Evolutionary conservation across 2,888 invertebrate species (phyloP).

Genomic region (Xanthorhoe designata): DNA sequence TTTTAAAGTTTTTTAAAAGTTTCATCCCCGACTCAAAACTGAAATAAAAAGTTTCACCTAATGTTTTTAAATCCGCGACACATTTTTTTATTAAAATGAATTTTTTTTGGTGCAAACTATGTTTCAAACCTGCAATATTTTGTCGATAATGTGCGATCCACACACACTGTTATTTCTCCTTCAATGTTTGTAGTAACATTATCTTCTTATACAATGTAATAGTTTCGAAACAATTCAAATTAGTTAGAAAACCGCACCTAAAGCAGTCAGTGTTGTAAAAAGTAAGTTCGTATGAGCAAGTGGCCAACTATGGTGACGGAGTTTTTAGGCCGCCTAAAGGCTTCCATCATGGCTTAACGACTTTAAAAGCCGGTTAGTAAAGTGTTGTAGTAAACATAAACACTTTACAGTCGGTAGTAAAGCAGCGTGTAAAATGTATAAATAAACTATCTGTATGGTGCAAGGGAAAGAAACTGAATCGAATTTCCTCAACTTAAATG

Average conservation of each 20-base stretch:
- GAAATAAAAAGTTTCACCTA: no score
- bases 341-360: no score
- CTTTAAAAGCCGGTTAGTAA: no score
- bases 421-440: conserved; percentile 24
- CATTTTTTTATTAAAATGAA: no score
- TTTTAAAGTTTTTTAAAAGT: no score
- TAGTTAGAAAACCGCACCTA: conserved; percentile 7
- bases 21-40: no score
- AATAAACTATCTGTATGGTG: conserved; percentile 26
- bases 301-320: no score
- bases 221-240: neutral
- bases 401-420: conserved; percentile 33
- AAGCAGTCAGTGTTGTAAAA: conserved; percentile 14
- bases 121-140: neutral
- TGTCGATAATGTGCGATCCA: neutral
- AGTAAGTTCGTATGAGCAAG: no score
- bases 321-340: no score
- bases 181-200: neutral
- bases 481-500: neutral
- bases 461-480: conserved; percentile 10
- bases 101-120: neutral
- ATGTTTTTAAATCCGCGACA: no score
- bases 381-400: conserved; percentile 37
- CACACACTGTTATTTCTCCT: neutral
- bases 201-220: neutral